phyloP scores from a whole-genome alignment of 2,113 vertebrate genomes.

The Rattus rattus region DNA sequence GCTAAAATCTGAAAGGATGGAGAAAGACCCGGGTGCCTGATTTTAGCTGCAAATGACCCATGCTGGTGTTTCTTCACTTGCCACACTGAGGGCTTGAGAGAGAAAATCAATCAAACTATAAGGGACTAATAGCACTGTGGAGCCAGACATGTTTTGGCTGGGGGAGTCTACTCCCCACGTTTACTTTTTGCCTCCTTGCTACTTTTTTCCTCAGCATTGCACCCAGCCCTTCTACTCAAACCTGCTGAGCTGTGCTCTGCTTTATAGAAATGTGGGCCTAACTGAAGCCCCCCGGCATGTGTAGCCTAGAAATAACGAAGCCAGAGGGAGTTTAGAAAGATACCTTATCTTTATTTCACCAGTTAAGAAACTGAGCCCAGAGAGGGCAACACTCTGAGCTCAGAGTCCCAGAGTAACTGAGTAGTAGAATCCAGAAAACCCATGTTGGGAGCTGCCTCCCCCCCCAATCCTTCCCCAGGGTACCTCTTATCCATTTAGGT shows the following conservation, averaged over 20 bases:
- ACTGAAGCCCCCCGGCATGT: not conserved
- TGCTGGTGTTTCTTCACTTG: not conserved
- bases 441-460: not conserved
- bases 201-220: not conserved
- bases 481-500: not conserved
- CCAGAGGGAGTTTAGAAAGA: not conserved
- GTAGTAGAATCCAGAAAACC: not conserved
- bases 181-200: not conserved
- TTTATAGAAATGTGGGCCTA: not conserved
- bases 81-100: not conserved
- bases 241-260: not conserved
- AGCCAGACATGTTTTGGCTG: not conserved
- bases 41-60: not conserved
- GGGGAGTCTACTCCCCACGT: not conserved
- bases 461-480: not conserved
- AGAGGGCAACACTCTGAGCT: not conserved
- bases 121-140: not conserved
- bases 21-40: not conserved
- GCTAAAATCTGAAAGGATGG: not conserved
- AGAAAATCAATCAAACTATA: constrained; percentile 37
- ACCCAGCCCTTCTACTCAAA: not conserved
- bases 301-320: not conserved
- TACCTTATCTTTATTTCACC: not conserved
- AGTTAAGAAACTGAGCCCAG: not conserved
- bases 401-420: not conserved